These are phyloP conservation scores for Crocodylus rhombifer DNA, from an alignment of 2,797 vertebrate genomes.

Conservation along the genomic window DNA sequence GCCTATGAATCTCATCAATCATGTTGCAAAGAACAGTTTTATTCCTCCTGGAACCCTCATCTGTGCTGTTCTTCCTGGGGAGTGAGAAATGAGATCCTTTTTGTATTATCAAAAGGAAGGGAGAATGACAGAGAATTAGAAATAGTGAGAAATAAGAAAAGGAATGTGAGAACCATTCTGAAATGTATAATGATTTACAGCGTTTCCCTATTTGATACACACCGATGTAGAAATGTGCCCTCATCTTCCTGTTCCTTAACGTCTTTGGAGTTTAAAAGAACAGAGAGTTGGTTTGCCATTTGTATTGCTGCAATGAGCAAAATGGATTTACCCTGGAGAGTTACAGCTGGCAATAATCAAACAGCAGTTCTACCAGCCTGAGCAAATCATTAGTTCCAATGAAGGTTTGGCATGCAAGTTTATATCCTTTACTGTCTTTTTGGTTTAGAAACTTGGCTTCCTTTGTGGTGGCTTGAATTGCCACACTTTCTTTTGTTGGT, in stretches of 20 bases:
- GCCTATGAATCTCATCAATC: background rate
- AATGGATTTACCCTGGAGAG: background rate
- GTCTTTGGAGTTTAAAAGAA: background rate
- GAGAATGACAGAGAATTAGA: background rate
- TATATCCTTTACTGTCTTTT: background rate
- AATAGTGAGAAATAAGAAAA: conserved; percentile 5
- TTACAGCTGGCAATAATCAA: background rate
- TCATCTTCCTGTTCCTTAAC: background rate
- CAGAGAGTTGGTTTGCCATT: background rate
- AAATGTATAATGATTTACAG: background rate
- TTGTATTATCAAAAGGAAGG: background rate
- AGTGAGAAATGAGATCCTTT: background rate
- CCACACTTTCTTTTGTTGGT: background rate
- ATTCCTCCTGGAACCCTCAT: background rate
- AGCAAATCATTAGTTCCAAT: background rate
- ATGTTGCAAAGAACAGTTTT: background rate
- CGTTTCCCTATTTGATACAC: background rate
- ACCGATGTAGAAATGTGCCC: background rate
- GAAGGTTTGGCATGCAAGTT: background rate
- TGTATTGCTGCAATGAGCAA: background rate
- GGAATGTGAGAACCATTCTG: background rate
- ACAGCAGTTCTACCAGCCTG: background rate
- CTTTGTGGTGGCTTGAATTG: background rate
- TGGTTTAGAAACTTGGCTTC: background rate
- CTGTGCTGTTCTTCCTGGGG: background rate